Base-by-base conservation (phyloP, 2,113 vertebrate species). In the Progne subis region DNA sequence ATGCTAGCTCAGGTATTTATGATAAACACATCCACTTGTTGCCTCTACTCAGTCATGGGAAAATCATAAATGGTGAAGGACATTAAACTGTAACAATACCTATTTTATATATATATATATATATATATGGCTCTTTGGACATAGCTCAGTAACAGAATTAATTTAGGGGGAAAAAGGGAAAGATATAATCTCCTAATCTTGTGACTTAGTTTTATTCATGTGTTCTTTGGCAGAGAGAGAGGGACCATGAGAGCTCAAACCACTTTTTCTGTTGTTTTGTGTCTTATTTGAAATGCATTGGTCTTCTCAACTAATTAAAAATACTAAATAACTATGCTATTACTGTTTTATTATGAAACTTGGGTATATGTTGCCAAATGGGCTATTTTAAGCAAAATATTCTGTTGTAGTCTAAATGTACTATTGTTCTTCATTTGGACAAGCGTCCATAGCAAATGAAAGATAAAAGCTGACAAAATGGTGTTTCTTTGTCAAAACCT, bases 351-450 rank as follows among this genome's bases (percentile, higher is more conserved):
- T 95, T 96, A 86, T 68, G 86, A 90, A 94, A 94, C 80, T 68
- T 78, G 64, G 9, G 5, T 86, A 8, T 67, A 37, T 12, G 8
- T 75, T 93, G 94, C 90, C 90, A 96, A 75, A 88, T 31, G 37
- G 49, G 32, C 46, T 94, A 97, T 95, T 96, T 96, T 92, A 90
- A 96, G 92, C 86, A 95, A 88, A 94, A 94, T 88, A 88, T 75
- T 92, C 94, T 68, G 72, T 80, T 85, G 43, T 90, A 69, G 41
- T 70, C 76, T 91, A 83, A 94, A 94, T 92, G 86, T 83, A 60
- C 92, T 64, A 93, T 97, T 97, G 92, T 97, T 94, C 44, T 56
- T 37, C 74, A 32, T 89, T 97, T 97, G 94, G 91, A 94, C 69
- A 68, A 29, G 46, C 50, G 69, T 95, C 84, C 11, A 14, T 34